Percentiles rank a stretch among this genome's conserved stretches.
Evolutionary conservation across 2,113 vertebrate species (phyloP).

Genomic region (Seriola aureovittata): DNA sequence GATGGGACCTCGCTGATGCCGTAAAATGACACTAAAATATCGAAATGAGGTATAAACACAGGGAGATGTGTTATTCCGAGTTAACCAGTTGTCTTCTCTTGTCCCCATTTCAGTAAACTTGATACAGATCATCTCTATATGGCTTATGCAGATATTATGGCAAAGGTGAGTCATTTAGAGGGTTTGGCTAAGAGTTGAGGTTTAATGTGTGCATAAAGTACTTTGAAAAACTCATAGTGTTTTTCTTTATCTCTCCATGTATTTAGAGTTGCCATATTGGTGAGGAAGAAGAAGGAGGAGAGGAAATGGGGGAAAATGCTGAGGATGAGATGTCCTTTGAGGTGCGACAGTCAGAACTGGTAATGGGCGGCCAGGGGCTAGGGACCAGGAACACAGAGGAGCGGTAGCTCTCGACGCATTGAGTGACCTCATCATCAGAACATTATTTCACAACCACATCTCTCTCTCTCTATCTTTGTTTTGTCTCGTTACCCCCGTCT

Average conservation of each 20-base stretch:
- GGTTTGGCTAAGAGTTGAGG: neutral
- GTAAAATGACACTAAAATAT: neutral
- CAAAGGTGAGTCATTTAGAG: conserved; percentile 80
- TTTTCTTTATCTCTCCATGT: neutral
- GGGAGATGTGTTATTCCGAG: neutral
- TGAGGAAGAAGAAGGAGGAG: conserved; percentile 88
- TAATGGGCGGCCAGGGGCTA: conserved; percentile 85
- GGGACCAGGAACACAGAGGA: conserved; percentile 85
- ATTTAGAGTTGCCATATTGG: conserved; percentile 91
- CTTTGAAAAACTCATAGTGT: neutral
- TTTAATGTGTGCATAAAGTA: neutral
- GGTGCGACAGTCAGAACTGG: conserved; percentile 89
- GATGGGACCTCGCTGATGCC: neutral
- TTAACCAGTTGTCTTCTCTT: conserved; percentile 9
- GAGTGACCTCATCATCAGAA: conserved; percentile 82
- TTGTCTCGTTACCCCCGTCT: conserved; percentile 37
- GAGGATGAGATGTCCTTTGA: conserved; percentile 91
- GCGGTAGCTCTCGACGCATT: conserved; percentile 82
- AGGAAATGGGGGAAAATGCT: conserved; percentile 82
- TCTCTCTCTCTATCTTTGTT: conserved; percentile 35
- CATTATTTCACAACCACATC: conserved; percentile 71
- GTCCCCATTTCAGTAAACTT: conserved; percentile 81
- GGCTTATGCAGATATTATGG: conserved; percentile 88
- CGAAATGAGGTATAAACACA: neutral
- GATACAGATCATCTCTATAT: conserved; percentile 87